These are phyloP conservation scores for Colletes gigas DNA, from an alignment of 1,140 invertebrate genomes.

Conservation along the genomic window DNA sequence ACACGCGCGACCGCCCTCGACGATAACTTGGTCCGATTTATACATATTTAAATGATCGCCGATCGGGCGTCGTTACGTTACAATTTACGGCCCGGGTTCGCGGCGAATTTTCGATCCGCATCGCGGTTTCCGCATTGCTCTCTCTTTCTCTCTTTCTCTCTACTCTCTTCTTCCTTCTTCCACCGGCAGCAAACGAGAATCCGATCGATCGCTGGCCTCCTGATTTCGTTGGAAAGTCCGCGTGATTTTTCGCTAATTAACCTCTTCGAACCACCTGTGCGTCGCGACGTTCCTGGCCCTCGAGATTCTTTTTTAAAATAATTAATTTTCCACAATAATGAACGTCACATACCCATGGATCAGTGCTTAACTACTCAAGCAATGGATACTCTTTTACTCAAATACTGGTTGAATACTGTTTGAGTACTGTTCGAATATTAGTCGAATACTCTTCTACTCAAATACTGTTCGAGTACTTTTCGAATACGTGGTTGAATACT, in stretches of 20 bases:
- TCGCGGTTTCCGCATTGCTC: not conserved
- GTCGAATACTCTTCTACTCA: no score
- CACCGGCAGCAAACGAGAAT: slow-evolving; percentile 26
- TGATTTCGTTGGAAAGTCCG: not conserved
- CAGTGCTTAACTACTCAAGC: no score
- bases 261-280: no score
- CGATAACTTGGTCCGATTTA: slow-evolving; percentile 8
- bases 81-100: slow-evolving; percentile 70
- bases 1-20: not conserved
- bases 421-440: no score
- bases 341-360: no score
- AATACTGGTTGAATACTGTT: no score
- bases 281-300: no score
- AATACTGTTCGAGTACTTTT: no score
- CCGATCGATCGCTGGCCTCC: slow-evolving; percentile 6
- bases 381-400: no score
- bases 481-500: no score
- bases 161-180: not conserved
- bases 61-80: slow-evolving; percentile 63
- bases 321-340: no score
- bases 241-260: not conserved
- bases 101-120: slow-evolving; percentile 64
- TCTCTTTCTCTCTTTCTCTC: not conserved
- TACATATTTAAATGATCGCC: slow-evolving; percentile 72
- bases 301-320: no score